Base-by-base conservation (phyloP, 1,140 invertebrate genomes). In the Orchesella cincta region DNA sequence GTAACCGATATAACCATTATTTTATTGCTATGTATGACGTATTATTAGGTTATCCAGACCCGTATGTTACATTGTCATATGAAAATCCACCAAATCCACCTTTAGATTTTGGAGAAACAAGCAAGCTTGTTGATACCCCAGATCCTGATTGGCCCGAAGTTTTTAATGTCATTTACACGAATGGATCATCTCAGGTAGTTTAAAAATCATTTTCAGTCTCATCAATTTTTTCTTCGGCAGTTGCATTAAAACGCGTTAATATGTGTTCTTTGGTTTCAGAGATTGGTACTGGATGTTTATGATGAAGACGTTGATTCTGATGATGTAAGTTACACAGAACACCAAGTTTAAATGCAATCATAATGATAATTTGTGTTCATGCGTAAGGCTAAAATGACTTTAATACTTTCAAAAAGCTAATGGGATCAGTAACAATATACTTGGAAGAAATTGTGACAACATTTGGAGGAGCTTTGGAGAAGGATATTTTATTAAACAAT, bases 71-170 rank as follows among this genome's bases (percentile, higher is more conserved):
- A 3, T 5, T 67, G 8, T 31, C 26, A 3, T 67, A 67, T 33
- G 28, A 67, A 31, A 67, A 67, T 67, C 62, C 31, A 31, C 62
- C 62, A 16, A 67, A 67, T 33, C 62, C 62, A 12, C 62, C 62
- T 31, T 67, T 67, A 8, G 23, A 67, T 12, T n/a, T 67, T 2
- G 62, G 62, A 29, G 28, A 33, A 67, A 67, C 62, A 2, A 31
- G 26, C 1, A 67, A 31, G 14, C 14, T 67, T 5, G 8, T 12
- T 2, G 62, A 67, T 23, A 67, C 26, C 2, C 62, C 29, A 33
- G 23, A 67, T 31, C 62, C 62, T 5, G n/a, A 31, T 67, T 67
- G 62, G 62, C 62, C 62, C 12, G 62, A 67, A 31, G 12, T 29
- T 12, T 67, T 67, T n/a, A 67, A 29, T 67, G 28, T 67, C n/a